phyloP scores from a whole-genome alignment of 2,113 vertebrate species.

The Bubo scandiacus region DNA sequence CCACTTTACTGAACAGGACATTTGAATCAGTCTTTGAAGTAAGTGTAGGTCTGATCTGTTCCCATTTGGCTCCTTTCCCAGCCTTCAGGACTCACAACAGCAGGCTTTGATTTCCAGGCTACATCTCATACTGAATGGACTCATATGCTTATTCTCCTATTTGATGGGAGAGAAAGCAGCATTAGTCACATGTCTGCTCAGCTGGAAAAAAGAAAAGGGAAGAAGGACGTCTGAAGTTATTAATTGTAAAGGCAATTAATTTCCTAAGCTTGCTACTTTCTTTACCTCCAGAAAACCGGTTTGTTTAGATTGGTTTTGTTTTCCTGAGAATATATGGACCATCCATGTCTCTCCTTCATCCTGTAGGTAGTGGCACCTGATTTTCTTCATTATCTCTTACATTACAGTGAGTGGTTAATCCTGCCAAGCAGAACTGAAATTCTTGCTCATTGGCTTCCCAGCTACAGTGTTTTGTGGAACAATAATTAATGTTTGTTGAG shows the following conservation, averaged over 20 bases:
- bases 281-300: neutral
- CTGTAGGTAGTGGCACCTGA: neutral
- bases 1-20: neutral
- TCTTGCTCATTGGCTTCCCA: neutral
- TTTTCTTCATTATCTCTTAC: neutral
- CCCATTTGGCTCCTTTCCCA: neutral
- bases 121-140: neutral
- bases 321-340: neutral
- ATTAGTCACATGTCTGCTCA: neutral
- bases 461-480: neutral
- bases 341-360: neutral
- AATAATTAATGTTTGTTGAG: conserved; percentile 39
- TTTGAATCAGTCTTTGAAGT: neutral
- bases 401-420: neutral
- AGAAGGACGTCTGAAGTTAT: neutral
- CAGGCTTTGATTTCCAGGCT: conserved; percentile 39
- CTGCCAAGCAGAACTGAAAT: neutral
- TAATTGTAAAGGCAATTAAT: neutral
- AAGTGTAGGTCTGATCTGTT: neutral
- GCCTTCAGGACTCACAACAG: neutral
- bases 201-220: neutral
- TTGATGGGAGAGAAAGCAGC: conserved; percentile 7
- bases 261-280: neutral
- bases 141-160: neutral
- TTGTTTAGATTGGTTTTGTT: neutral